These are phyloP conservation scores for Matsumyia berberina DNA, from an alignment of 2,888 invertebrate species.

Conservation along the genomic window DNA sequence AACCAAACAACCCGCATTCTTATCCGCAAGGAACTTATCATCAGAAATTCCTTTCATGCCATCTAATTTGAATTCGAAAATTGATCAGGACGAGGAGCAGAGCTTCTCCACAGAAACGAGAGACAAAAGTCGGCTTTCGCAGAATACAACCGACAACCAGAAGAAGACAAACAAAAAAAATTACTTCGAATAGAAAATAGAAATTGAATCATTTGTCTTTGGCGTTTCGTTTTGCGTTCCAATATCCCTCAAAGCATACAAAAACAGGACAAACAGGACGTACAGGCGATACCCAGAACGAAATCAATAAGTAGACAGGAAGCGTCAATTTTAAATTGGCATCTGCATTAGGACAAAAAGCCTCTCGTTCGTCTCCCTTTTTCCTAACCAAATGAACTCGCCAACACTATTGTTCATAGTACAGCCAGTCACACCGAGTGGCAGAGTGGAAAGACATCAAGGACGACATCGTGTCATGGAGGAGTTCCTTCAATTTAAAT, in stretches of 20 bases:
- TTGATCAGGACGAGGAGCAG: conserved; percentile 60
- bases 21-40: conserved; percentile 69
- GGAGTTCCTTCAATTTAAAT: conserved; percentile 38
- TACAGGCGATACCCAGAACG: conserved; percentile 12
- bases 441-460: conserved; percentile 27
- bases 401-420: conserved; percentile 18
- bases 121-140: conserved; percentile 52
- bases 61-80: conserved; percentile 75
- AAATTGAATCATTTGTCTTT: conserved; percentile 71
- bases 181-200: conserved; percentile 35
- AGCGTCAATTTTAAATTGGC: conserved; percentile 63
- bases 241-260: conserved; percentile 4
- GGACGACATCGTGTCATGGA: conserved; percentile 28
- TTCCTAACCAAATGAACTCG: conserved; percentile 44
- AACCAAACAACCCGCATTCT: conserved; percentile 40
- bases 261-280: conserved; percentile 52
- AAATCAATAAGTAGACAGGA: conserved; percentile 63
- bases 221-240: conserved; percentile 25
- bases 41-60: conserved; percentile 61
- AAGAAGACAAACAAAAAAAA: conserved; percentile 22
- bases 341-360: conserved; percentile 60
- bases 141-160: conserved; percentile 27
- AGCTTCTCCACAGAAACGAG: conserved; percentile 39
- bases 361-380: conserved; percentile 12
- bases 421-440: not conserved